These are phyloP conservation scores for Melanchra persicariae DNA, from an alignment of 2,888 invertebrate species.

Conservation along the genomic window DNA sequence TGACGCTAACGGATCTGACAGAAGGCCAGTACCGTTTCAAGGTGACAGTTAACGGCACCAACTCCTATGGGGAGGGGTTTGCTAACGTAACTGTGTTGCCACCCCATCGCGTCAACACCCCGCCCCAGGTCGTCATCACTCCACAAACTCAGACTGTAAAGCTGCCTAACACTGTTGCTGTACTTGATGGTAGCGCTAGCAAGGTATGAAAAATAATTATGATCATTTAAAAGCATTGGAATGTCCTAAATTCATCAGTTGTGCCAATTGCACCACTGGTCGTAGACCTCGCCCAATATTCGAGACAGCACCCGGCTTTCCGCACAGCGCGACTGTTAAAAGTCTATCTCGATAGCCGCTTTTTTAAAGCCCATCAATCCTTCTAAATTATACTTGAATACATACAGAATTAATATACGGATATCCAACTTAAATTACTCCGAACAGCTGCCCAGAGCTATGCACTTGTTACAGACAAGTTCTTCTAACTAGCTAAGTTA, in stretches of 20 bases:
- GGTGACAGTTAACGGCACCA: constrained; percentile 94
- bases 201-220: constrained; percentile 78
- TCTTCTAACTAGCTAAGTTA: neutral
- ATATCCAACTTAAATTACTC: too few relatives aligned
- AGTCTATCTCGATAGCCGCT: too few relatives aligned
- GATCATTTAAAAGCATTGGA: neutral
- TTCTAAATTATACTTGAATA: too few relatives aligned
- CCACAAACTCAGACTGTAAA: constrained; percentile 96
- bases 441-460: neutral
- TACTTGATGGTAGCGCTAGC: constrained; percentile 96
- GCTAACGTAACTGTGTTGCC: constrained; percentile 98
- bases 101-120: constrained; percentile 95
- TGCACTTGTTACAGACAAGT: neutral
- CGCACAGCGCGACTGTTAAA: too few relatives aligned
- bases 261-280: neutral
- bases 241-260: neutral
- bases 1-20: constrained; percentile 95
- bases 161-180: constrained; percentile 96
- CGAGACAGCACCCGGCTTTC: neutral
- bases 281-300: neutral
- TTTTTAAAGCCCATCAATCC: too few relatives aligned
- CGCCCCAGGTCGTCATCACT: constrained; percentile 96
- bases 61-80: constrained; percentile 94
- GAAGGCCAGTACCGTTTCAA: constrained; percentile 97
- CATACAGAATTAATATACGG: too few relatives aligned